These are phyloP conservation scores for Polia nebulosa DNA, from an alignment of 2,888 invertebrate genomes.

Conservation along the genomic window DNA sequence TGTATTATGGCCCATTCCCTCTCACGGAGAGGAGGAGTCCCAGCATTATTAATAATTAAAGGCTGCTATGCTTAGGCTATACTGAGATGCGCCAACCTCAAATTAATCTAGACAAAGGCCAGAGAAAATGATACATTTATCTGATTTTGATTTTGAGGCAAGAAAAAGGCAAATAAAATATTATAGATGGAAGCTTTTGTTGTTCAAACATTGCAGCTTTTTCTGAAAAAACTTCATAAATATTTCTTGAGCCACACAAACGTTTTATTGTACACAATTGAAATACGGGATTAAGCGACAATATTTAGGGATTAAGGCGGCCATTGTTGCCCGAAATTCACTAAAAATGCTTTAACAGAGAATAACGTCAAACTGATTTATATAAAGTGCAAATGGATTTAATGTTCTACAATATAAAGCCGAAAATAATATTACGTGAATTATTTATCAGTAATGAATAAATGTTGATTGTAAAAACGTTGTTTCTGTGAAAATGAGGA, in stretches of 20 bases:
- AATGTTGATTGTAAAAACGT: background rate
- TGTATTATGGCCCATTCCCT: no score
- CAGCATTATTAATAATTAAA: no score
- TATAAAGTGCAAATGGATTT: constrained; percentile 24
- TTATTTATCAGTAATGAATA: background rate
- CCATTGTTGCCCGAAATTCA: constrained; percentile 26
- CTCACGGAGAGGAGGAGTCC: no score
- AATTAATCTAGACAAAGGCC: background rate
- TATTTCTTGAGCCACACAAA: constrained; percentile 14
- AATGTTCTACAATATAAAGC: constrained; percentile 10
- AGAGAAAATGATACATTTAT: background rate
- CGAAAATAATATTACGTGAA: background rate
- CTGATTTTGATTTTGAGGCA: background rate
- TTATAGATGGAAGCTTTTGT: constrained; percentile 8
- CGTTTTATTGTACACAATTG: constrained; percentile 28
- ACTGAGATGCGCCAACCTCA: no score
- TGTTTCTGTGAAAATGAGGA: background rate
- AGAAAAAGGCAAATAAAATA: constrained; percentile 15
- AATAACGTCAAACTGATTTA: constrained; percentile 23
- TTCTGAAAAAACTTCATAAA: constrained; percentile 16
- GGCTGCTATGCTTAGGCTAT: no score
- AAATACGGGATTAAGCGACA: constrained; percentile 34
- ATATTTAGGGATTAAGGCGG: constrained; percentile 31
- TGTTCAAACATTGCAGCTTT: constrained; percentile 12
- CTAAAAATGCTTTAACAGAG: constrained; percentile 9